Base-by-base conservation (phyloP, 2,797 vertebrate species). In the Ceryle rudis region DNA sequence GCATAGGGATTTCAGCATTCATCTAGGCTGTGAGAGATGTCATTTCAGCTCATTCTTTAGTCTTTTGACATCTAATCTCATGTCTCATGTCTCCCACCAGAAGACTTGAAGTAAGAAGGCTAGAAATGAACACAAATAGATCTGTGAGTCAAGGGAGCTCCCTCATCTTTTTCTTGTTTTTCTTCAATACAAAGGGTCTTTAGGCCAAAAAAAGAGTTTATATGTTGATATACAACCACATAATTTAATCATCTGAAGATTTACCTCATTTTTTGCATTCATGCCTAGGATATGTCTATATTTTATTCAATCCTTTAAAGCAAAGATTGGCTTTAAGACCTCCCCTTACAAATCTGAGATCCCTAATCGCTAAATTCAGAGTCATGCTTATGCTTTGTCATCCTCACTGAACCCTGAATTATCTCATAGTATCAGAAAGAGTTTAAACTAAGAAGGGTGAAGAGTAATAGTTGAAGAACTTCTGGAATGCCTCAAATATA, bases 401-500 rank as follows among this genome's bases (percentile, higher is more conserved):
- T 78, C 22, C 41, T 66, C 33, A 51, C 15, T 60, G 61, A 94
- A 85, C 35, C 11, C 42, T 84, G 39, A 92, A 44, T 35, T 71
- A 37, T 41, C 44, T 52, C 29, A 39, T 15, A 55, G 4, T 55
- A 73, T 60, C 44, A 67, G 69, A 94, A 93, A 64, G 71, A 22
- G 10, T 71, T 87, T 49, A 57, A 87, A 82, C 12, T 44, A 54
- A 7, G 10, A 9, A 85, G 2, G 4, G 9, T 82, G 25, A 33
- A 86, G 37, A 85, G 74, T 57, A 78, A 83, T 69, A 15, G 16
- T 44, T 81, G 31, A 87, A 20, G 49, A 91, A 81, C 55, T 82
- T 81, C 65, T 86, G 84, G 47, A 97, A 92, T 91, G 67, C 39
- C 42, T 18, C 19, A 64, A 78, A 85, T 7, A 37, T 86, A 67